Base-by-base conservation (phyloP, 2,888 invertebrate species). In the Cistogaster globosa region DNA sequence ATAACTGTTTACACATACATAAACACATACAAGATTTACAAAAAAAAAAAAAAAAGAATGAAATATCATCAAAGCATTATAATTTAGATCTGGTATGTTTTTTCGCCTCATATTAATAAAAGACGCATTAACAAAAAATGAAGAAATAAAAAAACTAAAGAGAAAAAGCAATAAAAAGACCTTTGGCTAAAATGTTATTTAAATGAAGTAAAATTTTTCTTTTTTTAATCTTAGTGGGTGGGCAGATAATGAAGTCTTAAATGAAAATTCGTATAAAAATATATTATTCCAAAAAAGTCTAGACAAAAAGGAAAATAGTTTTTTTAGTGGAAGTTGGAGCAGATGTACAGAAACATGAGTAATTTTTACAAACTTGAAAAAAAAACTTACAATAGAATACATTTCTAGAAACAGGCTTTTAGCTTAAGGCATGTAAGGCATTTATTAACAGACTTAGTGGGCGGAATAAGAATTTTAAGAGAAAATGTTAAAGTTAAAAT, bases 151-250 rank as follows among this genome's bases (percentile, higher is more conserved):
- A 53, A 18, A 53, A 53, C 7, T 9, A 48, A 32, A 42, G 18
- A 36, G 16, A 20, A 42, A 65, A 65, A 45, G 45, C 63, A 65
- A 65, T 65, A 65, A 69, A 76, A 82, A 58, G 58, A 57, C 76
- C 82, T 77, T 58, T 71, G 71, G 76, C 76, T 77, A 60, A 71
- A 77, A 48, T 71, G 14, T 77, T 71, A 76, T 71, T 71, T 82
- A 71, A 82, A 82, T 55, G 11, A 77, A 58, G 58, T 55, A 20
- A 20, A 53, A 45, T 42, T 9, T 77, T 20, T 45, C 18, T 63
- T 11, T 4, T 9, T 5, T 20, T 5, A 20, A 36, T 72, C 32
- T 65, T 26, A 48, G 48, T 26, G 79, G 79, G 22, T 58, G 72
- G 72, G 58, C 2, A 58, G 51, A 32, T 63, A 82, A 82, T 69